Conservation (phyloP, 2,888 invertebrate genomes). For the Sclerodermus sp. region DNA sequence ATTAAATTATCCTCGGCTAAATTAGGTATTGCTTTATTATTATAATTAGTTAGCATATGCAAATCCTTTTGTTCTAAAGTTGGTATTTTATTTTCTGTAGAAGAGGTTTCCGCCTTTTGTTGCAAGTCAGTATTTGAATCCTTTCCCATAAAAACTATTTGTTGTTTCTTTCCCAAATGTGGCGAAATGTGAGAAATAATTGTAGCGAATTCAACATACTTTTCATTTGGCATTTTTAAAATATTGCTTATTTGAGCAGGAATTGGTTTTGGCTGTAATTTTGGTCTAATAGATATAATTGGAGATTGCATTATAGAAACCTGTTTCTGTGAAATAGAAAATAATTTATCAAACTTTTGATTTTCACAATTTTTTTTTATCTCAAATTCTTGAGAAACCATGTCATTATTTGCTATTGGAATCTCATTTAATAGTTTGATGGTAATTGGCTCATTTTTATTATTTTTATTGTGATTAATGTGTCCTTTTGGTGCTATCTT, state of each 20-base stretch:
- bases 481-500: too few relatives aligned
- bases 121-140: constrained; percentile 18
- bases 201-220: constrained; percentile 32
- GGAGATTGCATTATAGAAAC: background rate
- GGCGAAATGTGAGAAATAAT: constrained; percentile 40
- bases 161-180: constrained; percentile 32
- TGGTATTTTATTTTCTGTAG: background rate
- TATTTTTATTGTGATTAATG: too few relatives aligned
- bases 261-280: constrained; percentile 18
- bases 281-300: constrained; percentile 23
- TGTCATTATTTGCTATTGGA: too few relatives aligned
- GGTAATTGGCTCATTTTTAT: too few relatives aligned
- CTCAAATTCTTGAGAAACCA: constrained; percentile 2
- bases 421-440: too few relatives aligned
- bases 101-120: too few relatives aligned
- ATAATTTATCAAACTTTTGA: background rate
- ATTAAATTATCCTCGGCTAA: too few relatives aligned
- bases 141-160: constrained; percentile 38
- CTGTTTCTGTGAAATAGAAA: background rate
- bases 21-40: too few relatives aligned
- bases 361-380: background rate
- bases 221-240: constrained; percentile 30
- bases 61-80: background rate
- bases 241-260: too few relatives aligned
- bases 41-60: too few relatives aligned